A percentile compares a stretch with the other conserved stretches of the same genome.
Evolutionary conservation across 2,888 invertebrate genomes (phyloP).

Genomic region (Sussaba pulchella): DNA sequence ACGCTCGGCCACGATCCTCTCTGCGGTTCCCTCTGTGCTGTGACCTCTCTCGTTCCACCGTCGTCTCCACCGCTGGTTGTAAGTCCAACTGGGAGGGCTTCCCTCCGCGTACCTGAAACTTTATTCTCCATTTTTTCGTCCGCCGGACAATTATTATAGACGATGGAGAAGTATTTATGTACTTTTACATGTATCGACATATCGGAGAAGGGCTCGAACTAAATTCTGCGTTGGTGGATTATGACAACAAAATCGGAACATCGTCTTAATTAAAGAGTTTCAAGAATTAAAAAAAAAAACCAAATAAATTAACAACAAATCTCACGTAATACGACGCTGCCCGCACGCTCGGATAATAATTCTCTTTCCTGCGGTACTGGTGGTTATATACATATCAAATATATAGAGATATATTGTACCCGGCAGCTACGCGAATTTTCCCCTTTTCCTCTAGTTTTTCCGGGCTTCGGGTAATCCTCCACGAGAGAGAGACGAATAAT

Average conservation of each 20-base stretch:
- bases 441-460: constrained; percentile 76
- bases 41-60: constrained; percentile 16
- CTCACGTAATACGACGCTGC: not conserved
- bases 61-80: not conserved
- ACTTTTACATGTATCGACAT: not conserved
- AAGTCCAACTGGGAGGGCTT: constrained; percentile 25
- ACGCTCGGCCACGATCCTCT: constrained; percentile 35
- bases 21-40: constrained; percentile 5
- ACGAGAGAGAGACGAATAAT: constrained; percentile 76
- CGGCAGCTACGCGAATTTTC: constrained; percentile 54
- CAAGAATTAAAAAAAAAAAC: no score
- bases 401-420: not conserved
- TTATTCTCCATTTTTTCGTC: constrained; percentile 51
- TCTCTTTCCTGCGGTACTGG: constrained; percentile 13
- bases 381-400: constrained; percentile 1
- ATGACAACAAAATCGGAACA: no score
- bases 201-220: not conserved
- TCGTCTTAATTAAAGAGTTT: no score
- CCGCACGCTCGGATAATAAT: constrained; percentile 20
- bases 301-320: no score
- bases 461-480: constrained; percentile 76
- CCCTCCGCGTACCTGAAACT: constrained; percentile 37
- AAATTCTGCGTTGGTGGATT: not conserved
- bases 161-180: not conserved
- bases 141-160: constrained; percentile 41